Evolutionary conservation across 2,113 vertebrate species (phyloP).

Genomic region (Sorex fumeus): DNA sequence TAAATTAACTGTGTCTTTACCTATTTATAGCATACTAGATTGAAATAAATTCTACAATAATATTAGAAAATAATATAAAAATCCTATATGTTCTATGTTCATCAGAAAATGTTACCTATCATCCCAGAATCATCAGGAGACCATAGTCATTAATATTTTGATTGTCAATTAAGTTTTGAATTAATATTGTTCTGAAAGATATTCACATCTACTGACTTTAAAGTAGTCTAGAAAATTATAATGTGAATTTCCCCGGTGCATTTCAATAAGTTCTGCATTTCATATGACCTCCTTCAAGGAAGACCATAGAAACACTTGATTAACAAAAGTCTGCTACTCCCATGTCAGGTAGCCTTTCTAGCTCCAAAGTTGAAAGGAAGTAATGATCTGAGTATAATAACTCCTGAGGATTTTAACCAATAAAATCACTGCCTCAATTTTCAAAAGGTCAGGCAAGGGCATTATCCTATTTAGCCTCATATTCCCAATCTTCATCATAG

Average conservation of each 20-base stretch:
- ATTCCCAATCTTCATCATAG: constrained; percentile 12
- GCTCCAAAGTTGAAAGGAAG: background rate
- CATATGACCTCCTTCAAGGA: constrained; percentile 19
- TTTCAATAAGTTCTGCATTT: constrained; percentile 62
- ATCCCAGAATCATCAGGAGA: background rate
- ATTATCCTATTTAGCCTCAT: background rate
- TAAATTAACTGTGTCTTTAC: constrained; percentile 21
- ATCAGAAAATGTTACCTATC: background rate
- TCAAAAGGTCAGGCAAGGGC: constrained; percentile 52
- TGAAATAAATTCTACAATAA: background rate
- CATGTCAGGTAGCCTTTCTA: background rate
- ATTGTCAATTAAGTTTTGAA: constrained; percentile 54
- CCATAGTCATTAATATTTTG: background rate
- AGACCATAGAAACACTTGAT: background rate
- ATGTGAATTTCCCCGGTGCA: constrained; percentile 3
- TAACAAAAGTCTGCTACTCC: constrained; percentile 38
- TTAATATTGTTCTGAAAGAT: constrained; percentile 47
- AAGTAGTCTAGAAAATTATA: constrained; percentile 52
- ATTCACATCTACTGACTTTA: constrained; percentile 39
- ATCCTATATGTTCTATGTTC: background rate
- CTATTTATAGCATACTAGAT: background rate
- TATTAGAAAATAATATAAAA: constrained; percentile 15
- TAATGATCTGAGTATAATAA: constrained; percentile 1
- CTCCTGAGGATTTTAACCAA: constrained; percentile 61
- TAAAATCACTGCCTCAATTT: background rate